Evolutionary conservation across 2,888 invertebrate genomes (phyloP), one percentile per base, ranked within the genome.

Genomic region (Drosophila formosana): DNA sequence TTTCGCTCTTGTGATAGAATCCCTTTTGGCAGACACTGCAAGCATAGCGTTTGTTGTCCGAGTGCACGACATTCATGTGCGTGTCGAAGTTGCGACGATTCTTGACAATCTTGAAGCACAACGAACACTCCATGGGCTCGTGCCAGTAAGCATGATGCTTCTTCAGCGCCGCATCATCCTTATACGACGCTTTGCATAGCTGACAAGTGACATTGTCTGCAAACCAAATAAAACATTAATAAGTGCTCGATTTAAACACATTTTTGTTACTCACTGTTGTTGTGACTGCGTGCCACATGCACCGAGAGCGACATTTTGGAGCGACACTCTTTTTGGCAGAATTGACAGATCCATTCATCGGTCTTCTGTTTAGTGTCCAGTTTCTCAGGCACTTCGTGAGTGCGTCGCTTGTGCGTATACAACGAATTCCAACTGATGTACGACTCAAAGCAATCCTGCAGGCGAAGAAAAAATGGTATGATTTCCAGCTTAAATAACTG

Each of bases 271-370:
- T 75, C 63, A 92, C 92, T 90, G 45, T 89, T 91, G 53, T 92
- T 92, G 58, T 92, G 92, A 53, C 90, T 90, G 32, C 92, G 86
- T 8, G 92, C 89, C n/a, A 92, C 86, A 68, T 92, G 92, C 8
- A 92, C 90, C 0, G 92, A 86, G 2, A 92, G 73, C 3, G 92
- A 90, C 91, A 92, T 91, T 76, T 91, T 90, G 0, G 92, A 88
- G 11, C 58, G 61, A 41, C 88, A 92, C 6, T 75, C 37, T 50
- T 91, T 91, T 3, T 81, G 64, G n/a, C 92, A 92, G 67, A 92
- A 92, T 57, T 91, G 91, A 25, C 92, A 92, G 6, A 75, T 69
- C 89, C 89, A 82, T 23, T 73, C 75, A 7, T 11, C 49, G 0
- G 25, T 49, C n/a, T 66, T 65, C 0, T 39, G 0, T 6, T 64